These are phyloP conservation scores for Epiblema foenella DNA, from an alignment of 2,888 invertebrate species.

Conservation along the genomic window DNA sequence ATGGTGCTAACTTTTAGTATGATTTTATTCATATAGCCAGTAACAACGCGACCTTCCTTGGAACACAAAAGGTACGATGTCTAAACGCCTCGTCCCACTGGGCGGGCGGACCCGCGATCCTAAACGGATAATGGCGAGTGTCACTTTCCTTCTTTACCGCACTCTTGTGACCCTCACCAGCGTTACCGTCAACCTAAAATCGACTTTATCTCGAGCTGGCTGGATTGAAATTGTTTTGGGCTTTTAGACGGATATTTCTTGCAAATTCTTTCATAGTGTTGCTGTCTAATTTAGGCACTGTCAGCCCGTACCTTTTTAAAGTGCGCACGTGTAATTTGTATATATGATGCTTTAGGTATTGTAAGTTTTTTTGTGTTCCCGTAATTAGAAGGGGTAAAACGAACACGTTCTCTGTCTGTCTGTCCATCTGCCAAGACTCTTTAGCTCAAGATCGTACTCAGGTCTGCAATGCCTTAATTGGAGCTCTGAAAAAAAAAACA, in stretches of 20 bases:
- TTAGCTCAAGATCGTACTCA: too few relatives aligned
- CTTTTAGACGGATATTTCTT: not conserved
- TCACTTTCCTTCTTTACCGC: constrained; percentile 29
- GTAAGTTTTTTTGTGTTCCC: not conserved
- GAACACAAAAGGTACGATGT: constrained; percentile 12
- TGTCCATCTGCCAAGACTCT: too few relatives aligned
- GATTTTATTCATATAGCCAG: constrained; percentile 26
- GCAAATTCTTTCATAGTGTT: not conserved
- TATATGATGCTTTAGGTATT: not conserved
- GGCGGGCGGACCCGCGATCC: too few relatives aligned
- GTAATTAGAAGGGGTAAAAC: not conserved
- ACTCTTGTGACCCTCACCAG: constrained; percentile 4
- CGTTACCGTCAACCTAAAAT: not conserved
- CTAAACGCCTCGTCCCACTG: constrained; percentile 28
- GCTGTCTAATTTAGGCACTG: not conserved
- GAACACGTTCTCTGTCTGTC: too few relatives aligned
- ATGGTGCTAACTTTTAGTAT: constrained; percentile 5
- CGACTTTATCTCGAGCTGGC: not conserved
- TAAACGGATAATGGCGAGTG: constrained; percentile 36
- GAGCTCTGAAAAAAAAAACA: too few relatives aligned
- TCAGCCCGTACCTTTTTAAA: not conserved
- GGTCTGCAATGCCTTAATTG: too few relatives aligned
- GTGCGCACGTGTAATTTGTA: not conserved
- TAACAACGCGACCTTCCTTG: constrained; percentile 7
- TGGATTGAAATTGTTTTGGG: not conserved